phyloP scores from a whole-genome alignment of 2,113 vertebrate species.

The Poicephalus meyeri region DNA sequence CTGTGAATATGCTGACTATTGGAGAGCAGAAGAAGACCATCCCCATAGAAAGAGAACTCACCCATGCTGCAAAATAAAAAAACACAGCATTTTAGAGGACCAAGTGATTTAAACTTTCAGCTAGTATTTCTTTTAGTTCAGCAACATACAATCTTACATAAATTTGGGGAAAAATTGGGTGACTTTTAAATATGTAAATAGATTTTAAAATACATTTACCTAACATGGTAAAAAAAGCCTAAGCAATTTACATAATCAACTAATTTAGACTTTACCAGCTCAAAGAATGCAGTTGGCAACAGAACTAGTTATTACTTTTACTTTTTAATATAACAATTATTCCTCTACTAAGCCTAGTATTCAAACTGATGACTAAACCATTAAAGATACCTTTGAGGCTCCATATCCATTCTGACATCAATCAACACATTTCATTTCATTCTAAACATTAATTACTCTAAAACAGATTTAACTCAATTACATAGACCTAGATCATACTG shows the following conservation, averaged over 20 bases:
- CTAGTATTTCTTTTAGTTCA: background rate
- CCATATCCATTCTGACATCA: background rate
- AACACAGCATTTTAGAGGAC: background rate
- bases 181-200: background rate
- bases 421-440: background rate
- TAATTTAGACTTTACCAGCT: background rate
- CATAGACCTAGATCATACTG: background rate
- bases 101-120: background rate
- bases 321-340: background rate
- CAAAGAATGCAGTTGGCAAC: background rate
- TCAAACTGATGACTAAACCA: background rate
- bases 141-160: background rate
- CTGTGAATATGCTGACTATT: conserved; percentile 94
- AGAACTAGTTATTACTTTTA: background rate
- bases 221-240: background rate
- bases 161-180: background rate
- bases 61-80: conserved; percentile 83
- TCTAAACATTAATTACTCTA: background rate
- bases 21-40: conserved; percentile 99
- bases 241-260: background rate
- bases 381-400: background rate
- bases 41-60: conserved; percentile 94
- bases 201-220: background rate
- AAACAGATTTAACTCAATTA: background rate
- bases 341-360: background rate